Evolutionary conservation across 1,140 invertebrate genomes (phyloP), one percentile per base, ranked within the genome.

Genomic region (Camponotus vicinus): DNA sequence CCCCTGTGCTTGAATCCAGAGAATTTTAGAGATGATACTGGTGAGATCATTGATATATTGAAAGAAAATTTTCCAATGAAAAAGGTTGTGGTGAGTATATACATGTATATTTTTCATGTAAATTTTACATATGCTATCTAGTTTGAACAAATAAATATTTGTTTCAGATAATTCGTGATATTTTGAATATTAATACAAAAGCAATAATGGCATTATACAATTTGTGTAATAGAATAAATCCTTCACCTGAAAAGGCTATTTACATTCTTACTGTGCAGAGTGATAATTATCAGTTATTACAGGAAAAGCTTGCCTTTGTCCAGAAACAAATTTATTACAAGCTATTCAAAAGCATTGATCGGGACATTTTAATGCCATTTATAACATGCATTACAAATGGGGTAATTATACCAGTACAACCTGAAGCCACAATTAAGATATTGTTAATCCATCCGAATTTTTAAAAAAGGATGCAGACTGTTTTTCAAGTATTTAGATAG

Each of bases 351-450:
- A 89, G 91, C 45, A 90, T 95, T n/a, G 78, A 93, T 55, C 8
- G 73, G 8, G 92, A 94, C 88, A 90, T 88, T 76, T 80, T 95
- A 57, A 5, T 69, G 7, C 86, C 94, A 57, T 76, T 95, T 4
- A 82, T 94, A 64, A 93, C 92, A 8, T 91, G 94, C 70, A 91
- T 95, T 7, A 95, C 91, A 1, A 92, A 93, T 87, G 94, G 92
- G 4, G 67, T 88, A 1, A 83, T 95, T 45, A 59, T 94, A 59
- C 57, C 64, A 11, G 64, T 94, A 15, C 80, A 88, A 73, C 69
- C 93, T 52, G 93, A 27, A 94, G 88, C 83, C 89, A 75, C 73
- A 78, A 83, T 82, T 86, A 83, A 86, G 52, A 66, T 52, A 85
- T 15, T 85, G 73, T 21, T 76, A 37, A 64, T 77, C 8, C 49